Percentiles rank a stretch among this genome's conserved stretches.
Evolutionary conservation across 1,140 invertebrate species (phyloP).

Genomic region (Ceratoteleas bidentatus): DNA sequence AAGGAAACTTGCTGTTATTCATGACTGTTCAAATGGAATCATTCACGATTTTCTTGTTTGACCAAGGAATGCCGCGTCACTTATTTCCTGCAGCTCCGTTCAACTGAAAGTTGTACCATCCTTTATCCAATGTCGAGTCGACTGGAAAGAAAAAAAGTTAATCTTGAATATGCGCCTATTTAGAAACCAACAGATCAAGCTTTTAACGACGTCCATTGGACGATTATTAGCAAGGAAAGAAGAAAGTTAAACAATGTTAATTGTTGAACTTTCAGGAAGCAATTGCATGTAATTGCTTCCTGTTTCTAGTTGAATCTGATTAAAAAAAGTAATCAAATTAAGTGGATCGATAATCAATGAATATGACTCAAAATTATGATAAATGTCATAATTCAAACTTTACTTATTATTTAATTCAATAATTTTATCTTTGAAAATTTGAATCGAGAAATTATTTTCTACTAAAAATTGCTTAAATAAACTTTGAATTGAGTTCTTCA

Average conservation of each 20-base stretch:
- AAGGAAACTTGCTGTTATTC: not conserved
- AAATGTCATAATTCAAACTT: not conserved
- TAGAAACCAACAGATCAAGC: not conserved
- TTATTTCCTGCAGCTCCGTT: slow-evolving; percentile 3
- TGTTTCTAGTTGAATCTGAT: not conserved
- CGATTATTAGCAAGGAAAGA: not conserved
- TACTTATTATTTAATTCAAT: not conserved
- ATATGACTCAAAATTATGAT: not conserved
- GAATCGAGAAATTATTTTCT: too few species aligned
- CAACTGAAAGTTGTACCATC: slow-evolving; percentile 16
- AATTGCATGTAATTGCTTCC: not conserved
- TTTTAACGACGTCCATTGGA: not conserved
- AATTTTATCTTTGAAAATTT: too few species aligned
- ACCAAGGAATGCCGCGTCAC: not conserved
- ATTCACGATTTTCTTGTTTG: not conserved
- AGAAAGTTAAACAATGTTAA: not conserved
- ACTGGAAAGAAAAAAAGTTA: not conserved
- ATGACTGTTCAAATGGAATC: not conserved
- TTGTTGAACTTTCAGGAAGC: not conserved
- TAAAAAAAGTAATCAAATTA: too few species aligned
- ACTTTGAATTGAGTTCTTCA: too few species aligned
- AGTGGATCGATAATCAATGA: not conserved
- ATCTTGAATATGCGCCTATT: not conserved
- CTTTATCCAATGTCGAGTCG: not conserved
- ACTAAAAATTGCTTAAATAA: too few species aligned